Evolutionary conservation across 2,113 vertebrate species (phyloP), one percentile per base, ranked within the genome.

Genomic region (Prunella himalayana): DNA sequence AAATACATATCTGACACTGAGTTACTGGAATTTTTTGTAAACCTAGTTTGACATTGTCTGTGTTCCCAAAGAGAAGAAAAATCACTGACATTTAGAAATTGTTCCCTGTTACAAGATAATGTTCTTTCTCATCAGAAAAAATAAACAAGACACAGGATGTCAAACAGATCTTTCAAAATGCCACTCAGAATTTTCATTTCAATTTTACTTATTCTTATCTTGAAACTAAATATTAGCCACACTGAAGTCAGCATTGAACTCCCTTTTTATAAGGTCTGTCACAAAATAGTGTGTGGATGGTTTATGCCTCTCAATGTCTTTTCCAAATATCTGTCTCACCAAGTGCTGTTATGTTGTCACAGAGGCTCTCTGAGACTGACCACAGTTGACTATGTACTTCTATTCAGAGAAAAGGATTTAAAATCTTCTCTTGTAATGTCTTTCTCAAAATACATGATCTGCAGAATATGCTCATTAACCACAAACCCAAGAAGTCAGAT

Each of bases 71-170:
- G 64, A 93, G 91, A 17, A 90, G 47, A 78, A 90, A 94, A 95
- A 95, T 80, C 66, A 82, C 35, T 96, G 92, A 95, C 93, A 95
- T 95, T 97, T 94, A 94, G 82, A 94, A 94, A 94, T 88, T 90
- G 79, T 90, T 92, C 90, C 72, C 64, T 88, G 56, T 71, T 97
- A 77, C 31, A 90, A 83, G 86, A 66, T 77, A 92, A 88, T 83
- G 47, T 83, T 96, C 75, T 63, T 92, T 91, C 88, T 96, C 90
- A 96, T 95, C 88, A 92, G 49, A 88, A 75, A 93, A 96, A 93
- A 88, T 95, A 95, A 96, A 95, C 71, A 96, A 92, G 93, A 70
- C 44, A 64, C 41, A 81, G 41, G 69, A 86, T 95, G 94, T 95
- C 95, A 97, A 93, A 96, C 47, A 94, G 69, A 94, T 92, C 80